Percentiles rank a stretch among this genome's conserved stretches.
Evolutionary conservation across 1,140 invertebrate genomes (phyloP).

Genomic region (Neodiprion virginianus): DNA sequence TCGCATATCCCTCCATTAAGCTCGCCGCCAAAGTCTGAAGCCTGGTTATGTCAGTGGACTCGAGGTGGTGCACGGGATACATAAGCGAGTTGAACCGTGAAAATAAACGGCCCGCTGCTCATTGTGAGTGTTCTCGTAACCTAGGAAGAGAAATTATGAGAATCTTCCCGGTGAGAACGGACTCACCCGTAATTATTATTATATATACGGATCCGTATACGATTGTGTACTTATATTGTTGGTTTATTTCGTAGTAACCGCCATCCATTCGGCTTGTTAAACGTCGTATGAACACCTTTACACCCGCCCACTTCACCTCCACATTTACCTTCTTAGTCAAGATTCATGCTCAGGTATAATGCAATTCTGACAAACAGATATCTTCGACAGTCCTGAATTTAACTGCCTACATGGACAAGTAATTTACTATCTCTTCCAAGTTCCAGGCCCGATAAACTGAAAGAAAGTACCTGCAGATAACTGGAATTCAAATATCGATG

Average conservation of each 20-base stretch:
- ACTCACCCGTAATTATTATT: not conserved
- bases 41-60: not conserved
- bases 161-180: slow-evolving; percentile 36
- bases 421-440: no score
- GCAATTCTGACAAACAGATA: no score
- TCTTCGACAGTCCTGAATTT: no score
- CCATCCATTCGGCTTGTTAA: not conserved
- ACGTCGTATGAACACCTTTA: not conserved
- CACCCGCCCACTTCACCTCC: not conserved
- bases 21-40: no score
- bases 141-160: slow-evolving; percentile 46
- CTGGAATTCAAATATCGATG: no score
- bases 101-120: slow-evolving; percentile 27
- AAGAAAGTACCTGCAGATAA: no score
- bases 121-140: slow-evolving; percentile 16
- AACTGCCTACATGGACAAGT: no score
- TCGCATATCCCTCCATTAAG: no score
- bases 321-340: no score
- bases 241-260: no score
- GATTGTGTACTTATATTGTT: not conserved
- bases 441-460: no score
- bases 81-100: slow-evolving; percentile 30
- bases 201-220: not conserved
- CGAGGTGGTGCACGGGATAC: slow-evolving; percentile 21
- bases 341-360: no score